These are phyloP conservation scores for Leistus spinibarbis DNA, from an alignment of 2,888 invertebrate species.

Conservation along the genomic window DNA sequence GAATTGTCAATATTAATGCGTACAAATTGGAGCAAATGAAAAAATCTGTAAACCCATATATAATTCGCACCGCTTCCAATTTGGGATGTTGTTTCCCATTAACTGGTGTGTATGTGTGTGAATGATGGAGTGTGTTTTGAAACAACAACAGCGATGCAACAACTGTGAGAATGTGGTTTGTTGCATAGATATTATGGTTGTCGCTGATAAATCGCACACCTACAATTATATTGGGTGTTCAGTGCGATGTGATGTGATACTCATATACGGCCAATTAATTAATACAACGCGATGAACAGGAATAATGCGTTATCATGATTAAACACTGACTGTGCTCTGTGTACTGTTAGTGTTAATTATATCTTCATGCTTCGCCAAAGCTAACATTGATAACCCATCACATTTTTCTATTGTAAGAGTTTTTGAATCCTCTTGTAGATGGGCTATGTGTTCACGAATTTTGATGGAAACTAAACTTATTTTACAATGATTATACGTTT, in stretches of 20 bases:
- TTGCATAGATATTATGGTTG: not conserved
- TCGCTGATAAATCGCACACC: not conserved
- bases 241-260: not conserved
- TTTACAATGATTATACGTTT: too few relatives aligned
- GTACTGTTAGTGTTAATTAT: not conserved
- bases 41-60: not conserved
- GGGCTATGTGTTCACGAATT: too few relatives aligned
- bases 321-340: not conserved
- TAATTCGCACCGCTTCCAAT: not conserved
- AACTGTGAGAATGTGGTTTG: not conserved
- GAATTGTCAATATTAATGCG: not conserved
- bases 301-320: slow-evolving; percentile 5
- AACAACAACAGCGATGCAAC: not conserved
- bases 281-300: not conserved
- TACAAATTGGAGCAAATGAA: not conserved
- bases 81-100: not conserved
- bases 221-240: not conserved
- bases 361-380: not conserved
- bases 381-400: not conserved
- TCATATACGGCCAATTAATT: slow-evolving; percentile 4
- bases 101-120: not conserved
- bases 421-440: too few relatives aligned
- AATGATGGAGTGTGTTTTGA: not conserved
- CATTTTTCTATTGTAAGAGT: not conserved
- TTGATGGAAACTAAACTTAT: too few relatives aligned